Evolutionary conservation across 2,888 invertebrate genomes (phyloP), one percentile per base, ranked within the genome.

Genomic region (Pimpla rufipes): DNA sequence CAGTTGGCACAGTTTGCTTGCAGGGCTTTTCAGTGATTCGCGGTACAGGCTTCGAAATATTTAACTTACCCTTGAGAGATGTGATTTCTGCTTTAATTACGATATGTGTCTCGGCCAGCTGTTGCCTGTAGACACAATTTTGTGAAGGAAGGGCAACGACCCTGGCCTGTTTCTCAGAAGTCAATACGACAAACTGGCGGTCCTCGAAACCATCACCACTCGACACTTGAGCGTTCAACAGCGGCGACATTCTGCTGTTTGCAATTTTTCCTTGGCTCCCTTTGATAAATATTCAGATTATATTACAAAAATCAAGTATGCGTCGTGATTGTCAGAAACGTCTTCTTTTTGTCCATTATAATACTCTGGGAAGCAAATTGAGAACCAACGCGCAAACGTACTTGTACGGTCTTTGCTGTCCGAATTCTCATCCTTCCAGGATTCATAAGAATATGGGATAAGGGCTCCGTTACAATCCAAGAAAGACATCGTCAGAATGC

Each of bases 91-190:
- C 98, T 94, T 98, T 98, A 87, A 98, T 97, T 85, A 98, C 98
- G 94, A 98, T 98, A 94, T 98, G 98, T 10, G 96, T 96, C 91
- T 99, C 98, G 85, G 98, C 97, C 89, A 99, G 95, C 94, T 98
- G 98, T 93, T 97, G 97, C 90, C 98, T 96, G 94, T 98, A 98
- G 89, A 98, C 96, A 94, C 98, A 98, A 93, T 97, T 98, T 94
- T 99, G 99, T 89, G 98, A 98, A 86, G 99, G 99, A 92, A 99
- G 95, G 87, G 98, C 98, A 86, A 99, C 97, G 86, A 99, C 97
- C 90, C 98, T 95, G 85, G 98, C 98, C 94, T 99, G 98, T 94
- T 98, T 98, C 94, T 99, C 99, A 81, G 98, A 98, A 85, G 97
- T 97, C 88, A 99, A 96, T 74, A 98, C 98, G 87, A 97, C 97